phyloP scores from a whole-genome alignment of 2,113 vertebrate species.

The Camelus dromedarius region DNA sequence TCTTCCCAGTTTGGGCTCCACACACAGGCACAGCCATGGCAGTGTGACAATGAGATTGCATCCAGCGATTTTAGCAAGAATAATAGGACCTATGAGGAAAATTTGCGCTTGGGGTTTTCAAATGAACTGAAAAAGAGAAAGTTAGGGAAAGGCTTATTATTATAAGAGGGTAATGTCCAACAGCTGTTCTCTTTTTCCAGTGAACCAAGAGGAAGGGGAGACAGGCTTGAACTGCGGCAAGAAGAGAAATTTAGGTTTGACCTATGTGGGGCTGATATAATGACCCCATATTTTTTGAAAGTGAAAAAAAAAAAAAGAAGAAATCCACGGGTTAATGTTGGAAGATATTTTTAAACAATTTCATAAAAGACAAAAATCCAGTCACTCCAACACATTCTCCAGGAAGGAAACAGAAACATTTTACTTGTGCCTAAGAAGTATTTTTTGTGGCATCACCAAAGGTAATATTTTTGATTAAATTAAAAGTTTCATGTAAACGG shows the following conservation, averaged over 20 bases:
- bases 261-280: slow-evolving; percentile 19
- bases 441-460: not conserved
- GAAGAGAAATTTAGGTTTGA: slow-evolving; percentile 53
- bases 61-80: not conserved
- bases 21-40: not conserved
- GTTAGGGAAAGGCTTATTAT: not conserved
- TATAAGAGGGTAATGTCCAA: slow-evolving; percentile 4
- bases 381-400: not conserved
- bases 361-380: slow-evolving; percentile 15
- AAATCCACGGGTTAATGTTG: not conserved
- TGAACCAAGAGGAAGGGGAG: not conserved
- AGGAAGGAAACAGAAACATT: slow-evolving; percentile 54
- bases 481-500: slow-evolving; percentile 2
- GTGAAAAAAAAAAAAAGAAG: not conserved
- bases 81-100: slow-evolving; percentile 50
- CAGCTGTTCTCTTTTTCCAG: slow-evolving; percentile 48
- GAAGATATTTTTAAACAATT: slow-evolving; percentile 39
- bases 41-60: not conserved
- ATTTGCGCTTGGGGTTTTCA: not conserved
- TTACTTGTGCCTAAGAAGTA: not conserved
- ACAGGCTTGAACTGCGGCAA: slow-evolving; percentile 25
- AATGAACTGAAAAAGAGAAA: slow-evolving; percentile 57
- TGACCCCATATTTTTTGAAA: not conserved
- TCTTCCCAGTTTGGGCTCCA: not conserved
- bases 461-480: slow-evolving; percentile 42